Percentiles rank a stretch among this genome's conserved stretches.
phyloP scores from a whole-genome alignment of 2,113 vertebrate species.

The Uropsilus gracilis region DNA sequence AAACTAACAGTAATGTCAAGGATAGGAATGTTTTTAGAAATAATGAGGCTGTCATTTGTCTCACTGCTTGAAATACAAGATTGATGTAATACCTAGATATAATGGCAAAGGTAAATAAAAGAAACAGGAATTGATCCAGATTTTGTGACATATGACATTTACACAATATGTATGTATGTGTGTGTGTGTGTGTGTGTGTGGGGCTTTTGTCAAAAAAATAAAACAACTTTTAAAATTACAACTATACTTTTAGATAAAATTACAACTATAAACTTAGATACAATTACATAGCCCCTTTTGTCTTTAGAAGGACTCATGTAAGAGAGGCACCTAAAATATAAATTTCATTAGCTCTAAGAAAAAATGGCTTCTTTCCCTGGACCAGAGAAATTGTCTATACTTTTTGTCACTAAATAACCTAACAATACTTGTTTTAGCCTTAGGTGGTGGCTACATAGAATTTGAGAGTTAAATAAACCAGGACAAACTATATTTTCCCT shows the following conservation, averaged over 20 bases:
- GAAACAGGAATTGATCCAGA: background rate
- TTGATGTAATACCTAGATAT: background rate
- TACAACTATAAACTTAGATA: background rate
- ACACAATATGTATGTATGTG: rapidly evolving
- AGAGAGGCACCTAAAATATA: background rate
- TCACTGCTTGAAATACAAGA: background rate
- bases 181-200: rapidly evolving
- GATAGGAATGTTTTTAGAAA: background rate
- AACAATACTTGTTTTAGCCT: background rate
- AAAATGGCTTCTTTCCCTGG: background rate
- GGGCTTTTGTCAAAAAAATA: background rate
- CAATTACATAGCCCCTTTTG: too few species aligned
- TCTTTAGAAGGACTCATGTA: background rate
- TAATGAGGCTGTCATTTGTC: background rate
- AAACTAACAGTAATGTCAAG: background rate
- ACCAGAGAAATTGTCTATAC: background rate
- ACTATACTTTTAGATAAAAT: background rate
- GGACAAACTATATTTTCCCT: too few species aligned
- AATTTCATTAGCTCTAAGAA: background rate
- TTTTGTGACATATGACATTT: background rate
- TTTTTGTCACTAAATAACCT: background rate
- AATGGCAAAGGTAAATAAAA: background rate
- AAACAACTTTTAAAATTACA: background rate
- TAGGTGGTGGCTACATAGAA: background rate
- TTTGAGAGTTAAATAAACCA: background rate